Evolutionary conservation across 2,113 vertebrate genomes (phyloP).

Genomic region (Dipodomys ordii): DNA sequence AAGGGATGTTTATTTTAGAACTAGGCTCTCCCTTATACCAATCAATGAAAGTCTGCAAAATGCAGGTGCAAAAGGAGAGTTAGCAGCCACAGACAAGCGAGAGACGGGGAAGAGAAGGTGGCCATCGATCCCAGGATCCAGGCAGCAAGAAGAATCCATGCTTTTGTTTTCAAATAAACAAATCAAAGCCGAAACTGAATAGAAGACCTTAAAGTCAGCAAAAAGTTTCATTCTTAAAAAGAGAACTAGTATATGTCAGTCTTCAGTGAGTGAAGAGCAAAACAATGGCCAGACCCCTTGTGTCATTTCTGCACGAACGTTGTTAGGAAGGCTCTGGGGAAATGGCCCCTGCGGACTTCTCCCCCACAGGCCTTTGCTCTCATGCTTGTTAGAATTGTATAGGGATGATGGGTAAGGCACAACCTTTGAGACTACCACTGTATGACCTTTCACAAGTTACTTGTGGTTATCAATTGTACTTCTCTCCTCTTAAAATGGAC

Average conservation of each 20-base stretch:
- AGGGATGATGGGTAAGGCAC: too few species aligned
- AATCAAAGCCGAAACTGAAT: neutral
- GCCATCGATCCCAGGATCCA: neutral
- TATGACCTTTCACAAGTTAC: neutral
- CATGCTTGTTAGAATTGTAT: neutral
- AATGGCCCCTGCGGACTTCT: neutral
- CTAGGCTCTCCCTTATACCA: neutral
- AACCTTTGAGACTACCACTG: neutral
- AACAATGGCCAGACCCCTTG: neutral
- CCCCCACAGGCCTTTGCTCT: neutral
- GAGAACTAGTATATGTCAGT: neutral
- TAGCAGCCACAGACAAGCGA: rapidly evolving
- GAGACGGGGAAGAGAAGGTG: neutral
- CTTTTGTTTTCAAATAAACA: neutral
- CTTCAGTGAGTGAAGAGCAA: neutral
- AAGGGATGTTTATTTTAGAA: too few species aligned
- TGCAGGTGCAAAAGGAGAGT: neutral
- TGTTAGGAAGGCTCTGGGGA: neutral
- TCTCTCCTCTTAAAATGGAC: neutral
- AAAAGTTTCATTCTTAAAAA: neutral
- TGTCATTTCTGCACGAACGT: too few species aligned
- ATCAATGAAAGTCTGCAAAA: neutral
- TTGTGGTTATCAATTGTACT: neutral
- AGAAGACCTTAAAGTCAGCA: neutral
- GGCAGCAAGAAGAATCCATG: neutral